These are phyloP conservation scores for Phylloscopus whistleri DNA, from an alignment of 2,113 vertebrate species.

Conservation along the genomic window DNA sequence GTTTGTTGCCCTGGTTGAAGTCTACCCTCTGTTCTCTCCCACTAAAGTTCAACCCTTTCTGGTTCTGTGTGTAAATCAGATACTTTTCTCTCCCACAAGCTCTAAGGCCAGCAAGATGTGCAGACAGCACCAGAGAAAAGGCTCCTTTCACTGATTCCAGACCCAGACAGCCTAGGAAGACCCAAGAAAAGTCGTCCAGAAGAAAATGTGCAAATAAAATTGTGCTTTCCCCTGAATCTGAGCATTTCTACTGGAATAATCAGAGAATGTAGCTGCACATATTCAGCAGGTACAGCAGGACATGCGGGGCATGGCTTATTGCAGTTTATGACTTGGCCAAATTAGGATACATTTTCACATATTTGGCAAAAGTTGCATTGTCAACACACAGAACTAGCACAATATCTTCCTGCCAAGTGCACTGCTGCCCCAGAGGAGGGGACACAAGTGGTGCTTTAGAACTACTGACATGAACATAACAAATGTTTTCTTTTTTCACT, in stretches of 20 bases:
- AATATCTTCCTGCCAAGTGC: background rate
- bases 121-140: background rate
- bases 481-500: background rate
- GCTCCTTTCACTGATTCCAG: background rate
- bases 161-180: background rate
- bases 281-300: background rate
- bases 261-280: background rate
- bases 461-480: background rate
- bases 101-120: background rate
- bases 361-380: background rate
- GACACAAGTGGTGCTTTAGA: background rate
- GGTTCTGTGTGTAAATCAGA: background rate
- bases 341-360: background rate
- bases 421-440: background rate
- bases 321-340: background rate
- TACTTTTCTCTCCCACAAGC: background rate
- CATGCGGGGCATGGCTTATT: background rate
- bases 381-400: background rate
- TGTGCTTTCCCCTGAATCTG: accelerated
- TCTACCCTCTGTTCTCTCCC: background rate
- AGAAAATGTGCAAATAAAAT: background rate
- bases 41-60: background rate
- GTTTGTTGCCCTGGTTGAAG: background rate
- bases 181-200: background rate
- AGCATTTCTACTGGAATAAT: background rate